These are phyloP conservation scores for Dendrocopos noguchii DNA, from an alignment of 2,113 vertebrate species.

Conservation along the genomic window DNA sequence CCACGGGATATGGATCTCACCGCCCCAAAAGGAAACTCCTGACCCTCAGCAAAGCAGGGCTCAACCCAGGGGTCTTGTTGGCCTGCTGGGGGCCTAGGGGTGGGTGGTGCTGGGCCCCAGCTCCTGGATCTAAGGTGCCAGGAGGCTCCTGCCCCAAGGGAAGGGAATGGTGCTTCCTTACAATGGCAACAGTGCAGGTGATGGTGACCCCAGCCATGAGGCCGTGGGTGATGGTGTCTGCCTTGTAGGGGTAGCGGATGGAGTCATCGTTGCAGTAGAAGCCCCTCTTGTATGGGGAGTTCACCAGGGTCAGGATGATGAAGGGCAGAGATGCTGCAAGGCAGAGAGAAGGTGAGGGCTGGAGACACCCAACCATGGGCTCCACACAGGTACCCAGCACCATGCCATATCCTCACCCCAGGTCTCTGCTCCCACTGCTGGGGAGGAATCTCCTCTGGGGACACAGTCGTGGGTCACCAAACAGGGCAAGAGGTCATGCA, in stretches of 20 bases:
- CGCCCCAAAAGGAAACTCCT: background rate
- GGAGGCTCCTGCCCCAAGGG: background rate
- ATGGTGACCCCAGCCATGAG: constrained; percentile 92
- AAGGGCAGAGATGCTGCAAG: constrained; percentile 88
- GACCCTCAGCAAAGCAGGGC: background rate
- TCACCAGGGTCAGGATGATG: constrained; percentile 85
- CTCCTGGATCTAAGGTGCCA: rapidly evolving
- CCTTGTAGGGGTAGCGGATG: constrained; percentile 89
- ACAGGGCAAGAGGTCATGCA: background rate
- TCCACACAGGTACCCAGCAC: background rate
- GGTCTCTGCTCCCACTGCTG: background rate
- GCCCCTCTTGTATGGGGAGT: constrained; percentile 85
- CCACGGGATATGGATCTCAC: rapidly evolving
- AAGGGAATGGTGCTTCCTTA: constrained; percentile 67
- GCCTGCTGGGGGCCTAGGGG: background rate
- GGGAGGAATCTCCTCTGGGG: background rate
- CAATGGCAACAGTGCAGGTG: constrained; percentile 86
- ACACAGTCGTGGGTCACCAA: background rate
- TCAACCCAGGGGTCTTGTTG: rapidly evolving
- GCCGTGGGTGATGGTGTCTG: constrained; percentile 91
- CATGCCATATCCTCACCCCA: rapidly evolving
- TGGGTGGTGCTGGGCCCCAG: background rate
- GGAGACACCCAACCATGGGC: background rate
- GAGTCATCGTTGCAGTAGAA: constrained; percentile 90
- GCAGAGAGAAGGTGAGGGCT: background rate